Percentiles rank a stretch among this genome's conserved stretches.
phyloP scores from a whole-genome alignment of 2,888 invertebrate genomes.

The Phortica okadai region DNA sequence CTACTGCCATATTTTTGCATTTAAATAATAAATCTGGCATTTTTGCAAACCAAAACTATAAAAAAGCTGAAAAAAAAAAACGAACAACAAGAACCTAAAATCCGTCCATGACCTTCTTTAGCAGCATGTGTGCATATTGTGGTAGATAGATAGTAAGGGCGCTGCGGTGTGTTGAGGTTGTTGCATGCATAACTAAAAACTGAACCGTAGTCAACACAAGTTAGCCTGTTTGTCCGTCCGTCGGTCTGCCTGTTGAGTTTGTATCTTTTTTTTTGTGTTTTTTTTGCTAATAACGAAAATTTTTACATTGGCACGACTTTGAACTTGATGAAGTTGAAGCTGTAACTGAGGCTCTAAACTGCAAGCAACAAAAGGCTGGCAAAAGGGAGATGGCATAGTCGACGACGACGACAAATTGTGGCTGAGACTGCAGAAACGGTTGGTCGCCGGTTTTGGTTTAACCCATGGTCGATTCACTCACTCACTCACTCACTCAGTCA shows the following conservation, averaged over 20 bases:
- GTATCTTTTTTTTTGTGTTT: background rate
- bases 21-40: conserved; percentile 65
- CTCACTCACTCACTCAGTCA: conserved; percentile 40
- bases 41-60: conserved; percentile 17
- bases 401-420: conserved; percentile 9
- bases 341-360: background rate
- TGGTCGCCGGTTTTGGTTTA: conserved; percentile 48
- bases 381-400: background rate
- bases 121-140: conserved; percentile 6
- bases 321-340: conserved; percentile 42
- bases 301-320: conserved; percentile 54
- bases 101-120: conserved; percentile 55
- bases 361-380: background rate
- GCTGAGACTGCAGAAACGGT: conserved; percentile 27
- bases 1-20: conserved; percentile 63
- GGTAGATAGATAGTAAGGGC: background rate
- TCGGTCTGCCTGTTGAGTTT: background rate
- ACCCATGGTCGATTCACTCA: conserved; percentile 15
- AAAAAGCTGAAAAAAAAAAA: background rate
- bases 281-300: conserved; percentile 39
- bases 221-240: background rate
- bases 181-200: conserved; percentile 13
- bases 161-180: background rate
- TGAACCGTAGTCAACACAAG: background rate
- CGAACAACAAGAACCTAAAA: conserved; percentile 32